Evolutionary conservation across 2,113 vertebrate species (phyloP).

Genomic region (Phaethon lepturus): DNA sequence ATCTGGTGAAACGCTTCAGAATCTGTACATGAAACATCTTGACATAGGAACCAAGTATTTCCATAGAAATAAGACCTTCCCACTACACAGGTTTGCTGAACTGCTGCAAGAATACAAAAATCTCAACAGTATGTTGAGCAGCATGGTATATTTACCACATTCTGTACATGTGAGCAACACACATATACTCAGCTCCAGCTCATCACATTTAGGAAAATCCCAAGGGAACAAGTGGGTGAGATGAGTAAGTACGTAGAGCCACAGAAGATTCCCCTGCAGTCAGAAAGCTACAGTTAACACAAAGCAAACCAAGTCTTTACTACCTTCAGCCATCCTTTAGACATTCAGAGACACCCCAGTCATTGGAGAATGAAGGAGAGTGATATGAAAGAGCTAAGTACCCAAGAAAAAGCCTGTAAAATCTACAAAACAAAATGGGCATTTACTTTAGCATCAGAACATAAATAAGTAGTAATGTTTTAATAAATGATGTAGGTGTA

Average conservation of each 20-base stretch:
- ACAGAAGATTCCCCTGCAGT: neutral
- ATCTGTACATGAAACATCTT: neutral
- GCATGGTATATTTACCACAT: neutral
- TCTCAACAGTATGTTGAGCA: neutral
- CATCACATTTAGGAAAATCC: neutral
- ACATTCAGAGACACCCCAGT: neutral
- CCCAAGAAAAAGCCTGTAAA: constrained; percentile 48
- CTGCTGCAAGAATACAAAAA: neutral
- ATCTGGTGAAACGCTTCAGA: neutral
- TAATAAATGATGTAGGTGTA: constrained; percentile 67
- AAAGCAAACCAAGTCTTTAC: neutral
- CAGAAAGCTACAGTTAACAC: neutral
- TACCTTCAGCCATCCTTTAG: neutral
- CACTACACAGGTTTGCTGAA: neutral
- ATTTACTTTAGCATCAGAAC: constrained; percentile 66
- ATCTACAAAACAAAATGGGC: constrained; percentile 64
- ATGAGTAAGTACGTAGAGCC: neutral
- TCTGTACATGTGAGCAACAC: neutral
- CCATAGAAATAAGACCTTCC: neutral
- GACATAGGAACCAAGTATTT: neutral
- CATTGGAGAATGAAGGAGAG: constrained; percentile 20
- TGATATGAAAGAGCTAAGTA: constrained; percentile 6
- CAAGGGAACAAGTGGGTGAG: neutral
- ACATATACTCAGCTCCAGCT: neutral
- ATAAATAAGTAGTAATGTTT: constrained; percentile 69